phyloP scores from a whole-genome alignment of 1,140 invertebrate genomes.

The Caerostris extrusa region DNA sequence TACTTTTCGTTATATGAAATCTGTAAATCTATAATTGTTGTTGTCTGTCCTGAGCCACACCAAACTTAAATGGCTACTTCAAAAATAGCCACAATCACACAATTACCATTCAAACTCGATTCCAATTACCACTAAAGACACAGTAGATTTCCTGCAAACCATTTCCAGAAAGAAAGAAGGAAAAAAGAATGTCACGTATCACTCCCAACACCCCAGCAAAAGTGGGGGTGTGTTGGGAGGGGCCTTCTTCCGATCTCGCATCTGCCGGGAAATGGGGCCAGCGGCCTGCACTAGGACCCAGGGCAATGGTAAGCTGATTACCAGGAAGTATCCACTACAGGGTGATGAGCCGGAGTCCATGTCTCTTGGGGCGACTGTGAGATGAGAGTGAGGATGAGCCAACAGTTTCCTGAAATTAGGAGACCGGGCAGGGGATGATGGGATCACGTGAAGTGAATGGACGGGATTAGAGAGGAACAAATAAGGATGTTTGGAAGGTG shows the following conservation, averaged over 20 bases:
- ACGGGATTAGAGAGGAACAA: too few relatives aligned
- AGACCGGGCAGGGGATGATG: background rate
- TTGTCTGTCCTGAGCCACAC: too few relatives aligned
- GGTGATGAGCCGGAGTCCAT: constrained; percentile 16
- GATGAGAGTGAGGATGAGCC: background rate
- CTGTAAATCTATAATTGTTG: too few relatives aligned
- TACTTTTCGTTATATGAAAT: too few relatives aligned
- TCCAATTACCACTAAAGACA: background rate
- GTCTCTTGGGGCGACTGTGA: background rate
- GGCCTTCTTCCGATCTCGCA: background rate
- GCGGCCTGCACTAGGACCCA: background rate
- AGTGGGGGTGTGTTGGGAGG: background rate
- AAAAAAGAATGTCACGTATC: background rate
- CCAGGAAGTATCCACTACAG: background rate
- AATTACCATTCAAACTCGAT: background rate
- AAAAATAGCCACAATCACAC: background rate
- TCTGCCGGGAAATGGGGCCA: background rate
- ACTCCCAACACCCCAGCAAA: background rate
- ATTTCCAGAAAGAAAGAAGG: background rate
- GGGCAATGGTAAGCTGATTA: background rate
- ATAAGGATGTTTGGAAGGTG: too few relatives aligned
- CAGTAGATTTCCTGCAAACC: background rate
- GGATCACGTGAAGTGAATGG: too few relatives aligned
- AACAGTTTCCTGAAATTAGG: too few relatives aligned
- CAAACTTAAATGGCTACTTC: too few relatives aligned